These are phyloP conservation scores for Cydia amplana DNA, from an alignment of 1,140 invertebrate genomes.

Conservation along the genomic window DNA sequence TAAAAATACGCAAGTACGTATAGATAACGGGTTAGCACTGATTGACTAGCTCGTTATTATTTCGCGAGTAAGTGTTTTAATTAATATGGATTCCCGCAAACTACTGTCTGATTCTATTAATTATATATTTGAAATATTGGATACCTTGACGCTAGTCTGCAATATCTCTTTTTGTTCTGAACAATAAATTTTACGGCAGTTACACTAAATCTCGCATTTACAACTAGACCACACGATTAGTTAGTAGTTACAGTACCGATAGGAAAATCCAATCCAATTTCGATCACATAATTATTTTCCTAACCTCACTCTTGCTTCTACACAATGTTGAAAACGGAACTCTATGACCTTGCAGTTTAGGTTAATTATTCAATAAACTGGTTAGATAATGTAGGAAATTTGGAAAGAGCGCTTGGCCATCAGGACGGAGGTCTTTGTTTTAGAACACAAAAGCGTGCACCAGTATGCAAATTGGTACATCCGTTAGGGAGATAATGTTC, in stretches of 20 bases:
- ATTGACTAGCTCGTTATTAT: too few relatives aligned
- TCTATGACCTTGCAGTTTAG: neutral
- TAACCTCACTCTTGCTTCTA: neutral
- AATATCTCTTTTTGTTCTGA: too few relatives aligned
- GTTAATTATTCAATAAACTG: neutral
- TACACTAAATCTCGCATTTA: conserved; percentile 4
- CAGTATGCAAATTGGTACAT: conserved; percentile 19
- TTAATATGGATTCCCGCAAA: too few relatives aligned
- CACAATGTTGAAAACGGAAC: neutral
- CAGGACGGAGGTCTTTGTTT: neutral
- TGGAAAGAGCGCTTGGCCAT: neutral
- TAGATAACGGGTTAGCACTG: too few relatives aligned
- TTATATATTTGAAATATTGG: too few relatives aligned
- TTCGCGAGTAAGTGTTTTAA: too few relatives aligned
- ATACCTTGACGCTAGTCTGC: too few relatives aligned
- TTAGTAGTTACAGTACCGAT: neutral
- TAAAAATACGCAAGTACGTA: too few relatives aligned
- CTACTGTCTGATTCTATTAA: too few relatives aligned
- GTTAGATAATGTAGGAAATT: neutral
- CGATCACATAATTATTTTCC: neutral
- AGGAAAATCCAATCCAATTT: conserved; percentile 9
- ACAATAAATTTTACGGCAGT: neutral
- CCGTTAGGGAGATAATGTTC: conserved; percentile 10
- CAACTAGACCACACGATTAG: neutral
- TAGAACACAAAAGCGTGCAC: neutral